Evolutionary conservation across 2,888 invertebrate species (phyloP).

Genomic region (Atethmia centrago): DNA sequence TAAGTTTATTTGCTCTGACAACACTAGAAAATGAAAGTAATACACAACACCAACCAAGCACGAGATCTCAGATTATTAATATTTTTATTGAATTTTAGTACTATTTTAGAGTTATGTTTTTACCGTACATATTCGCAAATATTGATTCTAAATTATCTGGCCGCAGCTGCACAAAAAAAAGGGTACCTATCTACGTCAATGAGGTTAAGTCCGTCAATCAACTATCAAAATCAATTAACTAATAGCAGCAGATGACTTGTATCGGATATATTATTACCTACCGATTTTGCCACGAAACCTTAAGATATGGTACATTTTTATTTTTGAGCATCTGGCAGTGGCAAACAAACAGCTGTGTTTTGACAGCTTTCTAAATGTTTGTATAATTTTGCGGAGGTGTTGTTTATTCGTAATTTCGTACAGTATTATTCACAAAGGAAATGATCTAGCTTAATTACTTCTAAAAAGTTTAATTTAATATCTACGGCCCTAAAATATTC

Average conservation of each 20-base stretch:
- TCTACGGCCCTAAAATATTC: background rate
- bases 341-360: constrained; percentile 10
- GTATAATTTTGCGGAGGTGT: background rate
- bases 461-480: background rate
- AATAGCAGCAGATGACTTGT: too few relatives aligned
- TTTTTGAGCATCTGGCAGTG: background rate
- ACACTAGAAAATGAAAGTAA: constrained; percentile 27
- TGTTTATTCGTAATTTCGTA: background rate
- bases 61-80: background rate
- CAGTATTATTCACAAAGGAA: background rate
- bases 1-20: constrained; percentile 56
- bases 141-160: background rate
- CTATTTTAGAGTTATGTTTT: background rate
- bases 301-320: too few relatives aligned
- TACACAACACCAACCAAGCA: background rate
- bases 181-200: too few relatives aligned
- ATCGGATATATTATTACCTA: background rate
- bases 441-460: background rate
- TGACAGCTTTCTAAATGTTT: constrained; percentile 29
- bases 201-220: background rate
- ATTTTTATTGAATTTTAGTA: background rate
- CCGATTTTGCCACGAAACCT: background rate
- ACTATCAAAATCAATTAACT: background rate
- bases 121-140: background rate
- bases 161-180: background rate